Evolutionary conservation across 2,797 vertebrate genomes (phyloP).

Genomic region (Acipenser transmontanus): DNA sequence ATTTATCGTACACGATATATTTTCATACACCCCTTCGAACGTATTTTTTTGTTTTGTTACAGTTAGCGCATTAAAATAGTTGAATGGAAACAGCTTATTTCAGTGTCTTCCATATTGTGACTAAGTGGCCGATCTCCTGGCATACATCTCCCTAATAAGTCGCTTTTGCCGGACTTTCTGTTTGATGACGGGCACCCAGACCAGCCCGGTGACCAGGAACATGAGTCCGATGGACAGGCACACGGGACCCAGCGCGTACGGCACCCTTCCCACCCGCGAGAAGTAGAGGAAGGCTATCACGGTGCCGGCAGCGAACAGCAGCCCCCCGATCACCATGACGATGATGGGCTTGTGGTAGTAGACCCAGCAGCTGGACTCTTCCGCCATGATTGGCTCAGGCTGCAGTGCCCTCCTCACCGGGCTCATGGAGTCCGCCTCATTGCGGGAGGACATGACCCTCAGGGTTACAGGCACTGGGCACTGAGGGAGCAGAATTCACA

Average conservation of each 20-base stretch:
- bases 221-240: conserved; percentile 49
- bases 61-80: too few relatives aligned
- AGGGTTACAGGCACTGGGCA: too few relatives aligned
- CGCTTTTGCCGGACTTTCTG: conserved; percentile 37
- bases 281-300: conserved; percentile 42
- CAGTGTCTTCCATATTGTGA: too few relatives aligned
- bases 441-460: too few relatives aligned
- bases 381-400: conserved; percentile 11
- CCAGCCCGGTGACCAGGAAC: conserved; percentile 49
- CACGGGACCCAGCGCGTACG: conserved; percentile 36
- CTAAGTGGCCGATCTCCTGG: not conserved
- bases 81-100: too few relatives aligned
- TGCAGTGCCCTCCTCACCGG: conserved; percentile 17
- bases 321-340: conserved; percentile 37
- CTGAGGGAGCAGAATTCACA: too few relatives aligned
- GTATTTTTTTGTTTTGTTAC: too few relatives aligned
- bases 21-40: too few relatives aligned
- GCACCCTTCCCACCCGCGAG: conserved; percentile 9
- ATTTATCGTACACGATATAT: too few relatives aligned
- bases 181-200: conserved; percentile 51
- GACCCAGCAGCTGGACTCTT: conserved; percentile 27
- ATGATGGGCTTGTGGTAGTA: conserved; percentile 54
- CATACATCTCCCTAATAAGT: conserved; percentile 14
- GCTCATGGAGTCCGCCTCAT: not conserved
- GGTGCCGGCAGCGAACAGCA: conserved; percentile 32